phyloP scores from a whole-genome alignment of 2,888 invertebrate genomes.

The Tipula vernalis region DNA sequence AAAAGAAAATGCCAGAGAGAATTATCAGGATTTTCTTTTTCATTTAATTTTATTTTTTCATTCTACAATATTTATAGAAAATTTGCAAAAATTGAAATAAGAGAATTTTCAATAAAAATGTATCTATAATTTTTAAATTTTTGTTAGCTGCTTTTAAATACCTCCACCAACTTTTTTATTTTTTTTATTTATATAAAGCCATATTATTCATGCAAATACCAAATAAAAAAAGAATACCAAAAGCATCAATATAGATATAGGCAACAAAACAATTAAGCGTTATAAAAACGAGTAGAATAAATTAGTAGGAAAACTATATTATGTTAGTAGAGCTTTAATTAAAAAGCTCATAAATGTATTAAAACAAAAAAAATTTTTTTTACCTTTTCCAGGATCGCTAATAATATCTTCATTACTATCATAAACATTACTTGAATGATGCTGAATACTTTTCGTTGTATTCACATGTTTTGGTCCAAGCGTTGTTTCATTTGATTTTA shows the following conservation, averaged over 20 bases:
- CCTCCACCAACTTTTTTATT: background rate
- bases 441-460: conserved; percentile 10
- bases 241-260: background rate
- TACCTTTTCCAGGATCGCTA: conserved; percentile 10
- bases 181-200: too few species aligned
- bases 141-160: background rate
- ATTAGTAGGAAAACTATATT: background rate
- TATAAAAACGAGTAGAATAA: background rate
- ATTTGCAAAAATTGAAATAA: background rate
- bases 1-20: background rate
- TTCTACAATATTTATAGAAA: background rate
- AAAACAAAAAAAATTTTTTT: background rate
- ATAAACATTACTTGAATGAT: conserved; percentile 18
- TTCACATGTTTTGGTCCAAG: background rate
- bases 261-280: background rate
- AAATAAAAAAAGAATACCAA: background rate
- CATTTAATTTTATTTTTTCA: background rate
- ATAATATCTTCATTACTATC: conserved; percentile 30
- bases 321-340: background rate
- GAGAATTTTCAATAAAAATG: background rate
- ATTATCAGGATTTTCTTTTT: background rate
- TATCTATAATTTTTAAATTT: background rate
- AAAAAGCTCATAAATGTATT: background rate
- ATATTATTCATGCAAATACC: background rate
- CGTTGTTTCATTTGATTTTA: background rate